Evolutionary conservation across 2,888 invertebrate genomes (phyloP).

Genomic region (Nomada flava): DNA sequence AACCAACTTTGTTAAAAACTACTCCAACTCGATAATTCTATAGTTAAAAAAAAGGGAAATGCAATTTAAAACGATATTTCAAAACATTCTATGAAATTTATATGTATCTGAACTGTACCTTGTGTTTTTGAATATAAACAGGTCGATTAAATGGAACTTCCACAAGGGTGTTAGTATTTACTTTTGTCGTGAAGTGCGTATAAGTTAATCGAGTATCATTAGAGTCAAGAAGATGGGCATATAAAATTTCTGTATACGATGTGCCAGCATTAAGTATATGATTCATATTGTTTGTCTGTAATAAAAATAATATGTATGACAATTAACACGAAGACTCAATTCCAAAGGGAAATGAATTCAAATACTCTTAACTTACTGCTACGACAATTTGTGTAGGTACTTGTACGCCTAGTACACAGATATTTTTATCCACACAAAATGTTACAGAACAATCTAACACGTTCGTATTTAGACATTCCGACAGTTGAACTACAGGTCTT

Average conservation of each 20-base stretch:
- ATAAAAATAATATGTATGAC: conserved; percentile 18
- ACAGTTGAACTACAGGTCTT: conserved; percentile 88
- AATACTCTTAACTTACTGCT: conserved; percentile 71
- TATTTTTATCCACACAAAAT: conserved; percentile 92
- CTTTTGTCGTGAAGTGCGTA: conserved; percentile 92
- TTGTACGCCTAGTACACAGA: conserved; percentile 91
- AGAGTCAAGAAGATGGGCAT: conserved; percentile 92
- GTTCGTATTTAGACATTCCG: conserved; percentile 90
- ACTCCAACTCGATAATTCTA: conserved; percentile 93
- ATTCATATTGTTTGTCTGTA: conserved; percentile 54
- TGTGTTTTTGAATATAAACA: conserved; percentile 90
- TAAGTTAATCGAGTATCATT: conserved; percentile 92
- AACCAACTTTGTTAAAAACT: conserved; percentile 92
- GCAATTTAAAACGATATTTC: not conserved
- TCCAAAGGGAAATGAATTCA: not conserved
- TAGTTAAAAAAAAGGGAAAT: conserved; percentile 19
- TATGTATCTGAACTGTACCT: conserved; percentile 84
- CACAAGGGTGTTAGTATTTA: conserved; percentile 89
- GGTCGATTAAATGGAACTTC: conserved; percentile 93
- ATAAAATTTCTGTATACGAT: conserved; percentile 91
- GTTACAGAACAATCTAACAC: conserved; percentile 92
- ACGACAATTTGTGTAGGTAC: conserved; percentile 90
- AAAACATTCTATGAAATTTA: not conserved
- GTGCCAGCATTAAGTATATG: conserved; percentile 55
- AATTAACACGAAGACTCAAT: not conserved